A percentile compares a stretch with the other conserved stretches of the same genome.
Evolutionary conservation across 2,797 vertebrate genomes (phyloP).

Genomic region (Semotilus atromaculatus): DNA sequence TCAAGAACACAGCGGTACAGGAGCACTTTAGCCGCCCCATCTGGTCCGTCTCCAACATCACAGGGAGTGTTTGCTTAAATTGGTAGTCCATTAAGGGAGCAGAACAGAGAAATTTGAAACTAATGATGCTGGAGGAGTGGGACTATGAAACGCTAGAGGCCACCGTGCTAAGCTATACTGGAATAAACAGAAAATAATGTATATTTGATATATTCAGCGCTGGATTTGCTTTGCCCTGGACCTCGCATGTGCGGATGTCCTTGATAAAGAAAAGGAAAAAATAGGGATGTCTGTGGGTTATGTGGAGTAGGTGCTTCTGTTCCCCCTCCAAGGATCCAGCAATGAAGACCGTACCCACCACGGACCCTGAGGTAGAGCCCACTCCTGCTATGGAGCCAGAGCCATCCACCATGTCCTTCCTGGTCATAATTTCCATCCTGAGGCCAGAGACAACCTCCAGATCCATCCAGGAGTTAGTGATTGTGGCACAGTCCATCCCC

Average conservation of each 20-base stretch:
- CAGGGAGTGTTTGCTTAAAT: conserved; percentile 59
- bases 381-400: background rate
- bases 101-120: conserved; percentile 69
- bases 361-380: too few species aligned
- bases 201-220: background rate
- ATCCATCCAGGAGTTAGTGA: background rate
- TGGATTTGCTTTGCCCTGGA: background rate
- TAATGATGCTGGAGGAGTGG: conserved; percentile 58
- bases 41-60: conserved; percentile 63
- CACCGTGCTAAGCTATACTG: conserved; percentile 61
- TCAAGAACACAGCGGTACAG: conserved; percentile 48
- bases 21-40: conserved; percentile 59
- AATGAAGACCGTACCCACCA: background rate
- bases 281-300: background rate
- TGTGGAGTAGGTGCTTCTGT: background rate
- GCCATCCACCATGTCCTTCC: background rate
- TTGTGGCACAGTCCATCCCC: background rate
- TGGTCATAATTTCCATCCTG: background rate
- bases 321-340: background rate
- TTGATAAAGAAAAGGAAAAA: background rate
- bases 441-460: background rate
- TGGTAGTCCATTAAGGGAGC: conserved; percentile 59
- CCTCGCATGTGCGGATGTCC: background rate
- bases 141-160: conserved; percentile 61
- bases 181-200: conserved; percentile 58